Conservation (phyloP, 2,888 invertebrate species). For the Platycheirus albimanus region DNA sequence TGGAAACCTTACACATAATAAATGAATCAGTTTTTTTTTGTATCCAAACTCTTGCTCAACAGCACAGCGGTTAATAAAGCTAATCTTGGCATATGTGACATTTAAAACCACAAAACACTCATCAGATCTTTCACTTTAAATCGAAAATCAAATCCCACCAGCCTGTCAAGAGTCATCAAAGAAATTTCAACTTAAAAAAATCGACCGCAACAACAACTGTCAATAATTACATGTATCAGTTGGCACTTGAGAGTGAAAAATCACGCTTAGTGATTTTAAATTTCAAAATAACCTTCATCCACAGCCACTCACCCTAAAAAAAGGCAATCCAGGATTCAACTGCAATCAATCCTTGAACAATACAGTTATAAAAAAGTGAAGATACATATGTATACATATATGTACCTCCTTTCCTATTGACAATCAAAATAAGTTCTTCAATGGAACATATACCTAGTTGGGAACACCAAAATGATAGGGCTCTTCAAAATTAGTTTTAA, state of each 20-base stretch:
- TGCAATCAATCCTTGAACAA: too few species aligned
- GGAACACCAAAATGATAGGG: constrained; percentile 12
- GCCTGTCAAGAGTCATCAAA: constrained; percentile 56
- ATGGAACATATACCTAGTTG: background rate
- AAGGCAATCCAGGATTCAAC: constrained; percentile 2
- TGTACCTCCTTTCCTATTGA: constrained; percentile 26
- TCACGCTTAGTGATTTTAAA: constrained; percentile 38
- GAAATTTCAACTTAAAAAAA: constrained; percentile 60
- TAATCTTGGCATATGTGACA: background rate
- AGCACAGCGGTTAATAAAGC: background rate
- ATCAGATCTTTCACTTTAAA: background rate
- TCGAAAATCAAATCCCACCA: constrained; percentile 41
- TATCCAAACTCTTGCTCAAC: too few species aligned
- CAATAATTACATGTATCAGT: constrained; percentile 55
- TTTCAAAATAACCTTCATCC: constrained; percentile 18
- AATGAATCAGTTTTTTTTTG: too few species aligned
- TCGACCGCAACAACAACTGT: constrained; percentile 70
- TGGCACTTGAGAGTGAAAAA: constrained; percentile 59
- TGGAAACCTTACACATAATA: too few species aligned
- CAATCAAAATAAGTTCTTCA: constrained; percentile 12
- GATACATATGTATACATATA: too few species aligned
- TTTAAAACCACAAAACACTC: background rate
- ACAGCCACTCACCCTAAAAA: constrained; percentile 31
- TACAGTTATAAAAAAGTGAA: too few species aligned
- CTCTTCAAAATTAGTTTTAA: constrained; percentile 28